Base-by-base conservation (phyloP, 2,888 invertebrate species). In the Caenorhabditis afra region DNA sequence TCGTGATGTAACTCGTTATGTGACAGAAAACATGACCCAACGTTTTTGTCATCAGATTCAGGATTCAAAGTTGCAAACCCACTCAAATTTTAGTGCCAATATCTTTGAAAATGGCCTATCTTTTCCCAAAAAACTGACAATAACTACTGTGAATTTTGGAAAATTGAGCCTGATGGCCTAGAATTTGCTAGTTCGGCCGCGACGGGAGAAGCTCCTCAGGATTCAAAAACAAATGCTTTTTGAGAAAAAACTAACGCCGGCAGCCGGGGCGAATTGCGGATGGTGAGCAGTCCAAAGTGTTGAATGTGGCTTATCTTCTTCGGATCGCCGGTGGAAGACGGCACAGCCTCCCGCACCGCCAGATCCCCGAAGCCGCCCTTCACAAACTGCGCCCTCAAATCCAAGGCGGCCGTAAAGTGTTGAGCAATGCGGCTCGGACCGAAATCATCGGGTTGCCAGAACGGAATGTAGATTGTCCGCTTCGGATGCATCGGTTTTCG, bases 321-420 rank as follows among this genome's bases (percentile, higher is more conserved):
- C 14, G 67, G 79, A 29, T 64, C 68, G 37, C 64, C 68, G 22
- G 58, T 50, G 0, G 70, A 53, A 1, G 73, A 79, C 12, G 79
- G 79, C 16, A 58, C 44, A 0, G 73, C 67, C 29, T 73, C 79
- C 3, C 57, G n/a, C 0, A 45, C 22, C 5, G 79, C 79, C 20
- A 79, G 29, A 58, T 73, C 79, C 3, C 79, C 79, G 20, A 79
- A 73, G n/a, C 79, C 79, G 22, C 73, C 79, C 20, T 50, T 35
- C 18, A 67, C 67, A 16, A 79, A 79, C 0, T 73, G 12, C 11
- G 73, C 67, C 29, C 52, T 44, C 22, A 79, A 50, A 20, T 67
- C 47, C 0, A 62, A 16, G 3, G 62, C 47, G 11, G 71, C 61
- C 49, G 65, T 55, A 45, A 71, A 45, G 50, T 78, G 78, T 3